Base-by-base conservation (phyloP, 2,113 vertebrate genomes). In the Isurus oxyrinchus region DNA sequence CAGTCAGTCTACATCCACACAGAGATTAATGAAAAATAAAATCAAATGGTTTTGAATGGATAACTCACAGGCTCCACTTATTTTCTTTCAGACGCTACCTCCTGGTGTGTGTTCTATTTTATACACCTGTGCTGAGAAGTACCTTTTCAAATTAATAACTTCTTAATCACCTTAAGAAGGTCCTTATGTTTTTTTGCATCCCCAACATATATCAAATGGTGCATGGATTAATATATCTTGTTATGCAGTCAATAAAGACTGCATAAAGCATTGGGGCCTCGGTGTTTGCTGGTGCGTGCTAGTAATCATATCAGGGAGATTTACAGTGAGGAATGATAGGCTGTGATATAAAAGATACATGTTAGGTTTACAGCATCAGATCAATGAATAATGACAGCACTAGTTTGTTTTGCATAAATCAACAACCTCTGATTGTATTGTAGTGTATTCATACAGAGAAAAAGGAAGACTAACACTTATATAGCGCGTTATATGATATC, bases 1-100 rank as follows among this genome's bases (percentile, higher is more conserved):
- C 35, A 94, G 59, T 63, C 6, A n/a, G 66, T 66, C 59, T 40
- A 40, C 35, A 40, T 94, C 14, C n/a, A 63, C 66, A 40, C 90
- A 94, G 90, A 40, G 90, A 94, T 94, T 61, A 94, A 94, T 94
- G 90, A 63, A 94, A 94, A 94, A 63, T 94, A 19, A 93, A 93
- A 93, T 93, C 59, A 63, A 94, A 94, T 94, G 35, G n/a, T 21
- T 91, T 91, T 23, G 90, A 94, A 63, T 94, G 35, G 61, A 40
- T 66, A 94, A 63, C 16, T 10, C 90, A 94, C 0, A 40, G 61
- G 16, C 19, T n/a, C 35, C n/a, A 40, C n/a, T 94, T 94, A 94
- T 61, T 94, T 93, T 94, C 14, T 63, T 0, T 94, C 40, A 94
- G 35, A 16, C n/a, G 2, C 31, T 10, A 94, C 90, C 59, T 63